phyloP scores from a whole-genome alignment of 2,797 vertebrate species.

The Sparus aurata region DNA sequence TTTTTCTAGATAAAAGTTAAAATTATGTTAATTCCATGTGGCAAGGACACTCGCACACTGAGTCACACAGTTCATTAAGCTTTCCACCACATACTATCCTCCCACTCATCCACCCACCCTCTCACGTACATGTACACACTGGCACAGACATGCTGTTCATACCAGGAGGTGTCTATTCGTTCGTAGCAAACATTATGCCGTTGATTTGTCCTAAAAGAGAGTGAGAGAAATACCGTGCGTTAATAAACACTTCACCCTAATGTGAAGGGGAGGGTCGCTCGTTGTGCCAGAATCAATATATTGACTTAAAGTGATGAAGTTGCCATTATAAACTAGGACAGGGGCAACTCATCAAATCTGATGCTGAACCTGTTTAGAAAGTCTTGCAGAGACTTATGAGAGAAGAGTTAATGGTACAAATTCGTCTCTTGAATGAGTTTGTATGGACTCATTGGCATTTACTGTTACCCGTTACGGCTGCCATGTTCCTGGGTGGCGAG shows the following conservation, averaged over 20 bases:
- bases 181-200: background rate
- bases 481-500: too few species aligned
- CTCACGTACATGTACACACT: background rate
- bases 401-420: background rate
- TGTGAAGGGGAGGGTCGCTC: background rate
- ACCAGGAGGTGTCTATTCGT: background rate
- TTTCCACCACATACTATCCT: conserved; percentile 26
- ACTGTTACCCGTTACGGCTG: background rate
- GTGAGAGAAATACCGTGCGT: background rate
- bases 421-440: background rate
- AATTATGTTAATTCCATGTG: conserved; percentile 53
- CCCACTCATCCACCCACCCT: conserved; percentile 2
- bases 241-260: conserved; percentile 13
- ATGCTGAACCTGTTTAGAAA: background rate
- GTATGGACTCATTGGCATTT: background rate
- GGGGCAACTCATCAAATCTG: conserved; percentile 6
- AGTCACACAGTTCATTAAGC: conserved; percentile 52
- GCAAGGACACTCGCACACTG: conserved; percentile 30
- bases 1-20: conserved; percentile 39
- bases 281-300: conserved; percentile 7
- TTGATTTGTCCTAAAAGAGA: background rate
- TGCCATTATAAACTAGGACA: conserved; percentile 3
- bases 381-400: background rate
- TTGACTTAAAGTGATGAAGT: conserved; percentile 17
- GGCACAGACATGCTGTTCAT: background rate